Conservation (phyloP, 2,888 invertebrate species). For the Netelia melanura region DNA sequence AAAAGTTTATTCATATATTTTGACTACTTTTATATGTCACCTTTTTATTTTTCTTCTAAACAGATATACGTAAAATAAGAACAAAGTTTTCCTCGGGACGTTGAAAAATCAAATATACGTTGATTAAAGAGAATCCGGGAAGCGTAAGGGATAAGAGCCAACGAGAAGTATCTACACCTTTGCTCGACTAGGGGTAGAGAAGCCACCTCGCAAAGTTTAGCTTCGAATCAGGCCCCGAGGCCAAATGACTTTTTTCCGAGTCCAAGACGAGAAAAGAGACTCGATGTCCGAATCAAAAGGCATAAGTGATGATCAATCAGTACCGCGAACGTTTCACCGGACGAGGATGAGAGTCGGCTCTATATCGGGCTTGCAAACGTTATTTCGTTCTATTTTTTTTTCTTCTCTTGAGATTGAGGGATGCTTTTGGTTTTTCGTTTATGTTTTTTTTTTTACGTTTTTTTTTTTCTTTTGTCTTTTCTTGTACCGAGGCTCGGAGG, state of each 20-base stretch:
- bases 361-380: background rate
- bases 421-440: constrained; percentile 53
- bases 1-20: constrained; percentile 27
- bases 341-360: background rate
- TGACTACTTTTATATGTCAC: constrained; percentile 14
- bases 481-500: constrained; percentile 9
- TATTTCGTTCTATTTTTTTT: constrained; percentile 17
- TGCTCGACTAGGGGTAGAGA: background rate
- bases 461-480: too few species aligned
- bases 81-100: background rate
- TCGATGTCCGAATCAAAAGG: constrained; percentile 56
- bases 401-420: constrained; percentile 14
- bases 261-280: constrained; percentile 9
- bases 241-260: constrained; percentile 35
- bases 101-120: constrained; percentile 44
- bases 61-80: background rate
- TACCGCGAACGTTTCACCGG: constrained; percentile 21
- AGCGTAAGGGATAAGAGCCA: constrained; percentile 12
- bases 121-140: constrained; percentile 51
- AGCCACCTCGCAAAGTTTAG: constrained; percentile 19
- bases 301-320: constrained; percentile 58
- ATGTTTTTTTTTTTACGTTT: background rate
- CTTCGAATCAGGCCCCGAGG: constrained; percentile 20
- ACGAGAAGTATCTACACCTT: background rate
- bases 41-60: background rate